Conservation (phyloP, 2,113 vertebrate species). For the Trachemys scripta region DNA sequence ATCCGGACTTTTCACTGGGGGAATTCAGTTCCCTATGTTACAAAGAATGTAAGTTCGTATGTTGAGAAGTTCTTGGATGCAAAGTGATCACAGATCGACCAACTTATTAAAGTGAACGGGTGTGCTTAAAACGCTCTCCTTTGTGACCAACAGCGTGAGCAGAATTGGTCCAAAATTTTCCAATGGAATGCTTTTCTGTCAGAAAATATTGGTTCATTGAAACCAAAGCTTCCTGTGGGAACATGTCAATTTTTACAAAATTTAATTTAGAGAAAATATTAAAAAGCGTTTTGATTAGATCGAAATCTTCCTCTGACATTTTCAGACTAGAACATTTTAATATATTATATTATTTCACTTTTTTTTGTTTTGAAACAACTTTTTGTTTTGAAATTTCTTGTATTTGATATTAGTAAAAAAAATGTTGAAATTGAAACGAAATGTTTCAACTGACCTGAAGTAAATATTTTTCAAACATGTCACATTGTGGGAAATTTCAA, state of each 20-base stretch:
- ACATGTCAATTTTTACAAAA: neutral
- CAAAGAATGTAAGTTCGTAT: neutral
- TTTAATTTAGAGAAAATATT: neutral
- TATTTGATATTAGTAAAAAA: neutral
- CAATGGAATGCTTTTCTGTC: neutral
- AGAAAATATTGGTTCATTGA: neutral
- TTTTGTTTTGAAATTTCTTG: neutral
- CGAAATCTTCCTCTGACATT: neutral
- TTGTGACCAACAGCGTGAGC: neutral
- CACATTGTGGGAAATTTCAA: neutral
- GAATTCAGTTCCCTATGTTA: too few species aligned
- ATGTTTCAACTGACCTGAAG: neutral
- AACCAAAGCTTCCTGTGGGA: neutral
- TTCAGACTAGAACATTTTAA: neutral
- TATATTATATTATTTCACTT: neutral
- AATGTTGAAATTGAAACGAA: neutral
- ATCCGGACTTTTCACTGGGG: too few species aligned
- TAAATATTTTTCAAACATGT: neutral
- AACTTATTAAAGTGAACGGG: neutral
- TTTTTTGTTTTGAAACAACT: neutral
- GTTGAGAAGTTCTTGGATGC: neutral
- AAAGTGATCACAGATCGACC: neutral
- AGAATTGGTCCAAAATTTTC: neutral
- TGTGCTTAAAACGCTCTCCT: neutral
- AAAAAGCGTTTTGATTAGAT: neutral